Conservation (phyloP, 2,888 invertebrate genomes). For the Ethmia dodecea region DNA sequence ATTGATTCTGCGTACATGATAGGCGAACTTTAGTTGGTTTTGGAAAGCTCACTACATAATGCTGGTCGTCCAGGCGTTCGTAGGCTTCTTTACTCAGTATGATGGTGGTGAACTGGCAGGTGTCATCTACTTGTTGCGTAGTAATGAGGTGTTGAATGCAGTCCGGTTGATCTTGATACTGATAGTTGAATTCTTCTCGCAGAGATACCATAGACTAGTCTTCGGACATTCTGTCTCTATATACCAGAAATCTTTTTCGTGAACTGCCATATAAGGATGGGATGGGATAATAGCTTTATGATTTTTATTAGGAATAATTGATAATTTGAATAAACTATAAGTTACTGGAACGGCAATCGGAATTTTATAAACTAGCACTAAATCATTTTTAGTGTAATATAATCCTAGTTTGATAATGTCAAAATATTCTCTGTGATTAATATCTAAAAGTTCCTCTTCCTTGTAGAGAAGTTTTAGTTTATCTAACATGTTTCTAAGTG, state of each 20-base stretch:
- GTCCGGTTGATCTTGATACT: slow-evolving; percentile 8
- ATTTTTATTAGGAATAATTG: slow-evolving; percentile 14
- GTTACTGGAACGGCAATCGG: slow-evolving; percentile 5
- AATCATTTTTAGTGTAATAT: slow-evolving; percentile 8
- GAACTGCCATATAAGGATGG: slow-evolving; percentile 9
- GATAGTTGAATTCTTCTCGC: slow-evolving; percentile 10
- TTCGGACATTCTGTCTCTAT: slow-evolving; percentile 20
- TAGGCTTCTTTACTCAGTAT: slow-evolving; percentile 10
- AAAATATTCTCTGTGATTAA: slow-evolving; percentile 17
- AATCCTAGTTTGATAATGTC: slow-evolving; percentile 16
- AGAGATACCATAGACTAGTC: slow-evolving; percentile 13
- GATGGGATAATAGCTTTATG: slow-evolving; percentile 6
- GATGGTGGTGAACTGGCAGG: slow-evolving; percentile 20
- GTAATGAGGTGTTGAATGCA: slow-evolving; percentile 19
- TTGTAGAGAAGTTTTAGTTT: slow-evolving; percentile 11
- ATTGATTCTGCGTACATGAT: slow-evolving; percentile 19
- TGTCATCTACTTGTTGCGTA: slow-evolving; percentile 11
- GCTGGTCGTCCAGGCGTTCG: slow-evolving; percentile 21
- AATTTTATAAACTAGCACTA: slow-evolving; percentile 11
- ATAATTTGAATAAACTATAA: slow-evolving; percentile 9
- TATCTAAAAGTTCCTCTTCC: slow-evolving; percentile 13
- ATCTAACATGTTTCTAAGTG: slow-evolving; percentile 1
- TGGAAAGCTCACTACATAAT: slow-evolving; percentile 18
- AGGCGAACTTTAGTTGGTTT: slow-evolving; percentile 16
- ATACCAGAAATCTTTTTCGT: slow-evolving; percentile 11